Evolutionary conservation across 1,140 invertebrate species (phyloP).

Genomic region (Philaenus spumarius): DNA sequence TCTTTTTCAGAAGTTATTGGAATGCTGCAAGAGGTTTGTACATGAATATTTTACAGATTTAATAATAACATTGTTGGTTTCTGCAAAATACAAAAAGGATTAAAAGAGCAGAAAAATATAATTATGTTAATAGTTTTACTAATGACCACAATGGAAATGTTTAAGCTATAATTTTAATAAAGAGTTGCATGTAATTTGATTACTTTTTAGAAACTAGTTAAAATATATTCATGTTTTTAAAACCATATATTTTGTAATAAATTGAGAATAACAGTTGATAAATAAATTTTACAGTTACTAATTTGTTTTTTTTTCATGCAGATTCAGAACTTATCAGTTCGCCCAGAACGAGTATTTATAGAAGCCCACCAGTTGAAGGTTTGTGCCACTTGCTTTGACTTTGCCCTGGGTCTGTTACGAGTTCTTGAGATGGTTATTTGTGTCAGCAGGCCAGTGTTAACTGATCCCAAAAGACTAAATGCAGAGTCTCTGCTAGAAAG

Average conservation of each 20-base stretch:
- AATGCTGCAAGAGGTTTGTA: conserved; percentile 65
- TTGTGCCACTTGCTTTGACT: conserved; percentile 74
- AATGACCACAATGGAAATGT: too few species aligned
- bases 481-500: conserved; percentile 56
- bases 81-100: too few species aligned
- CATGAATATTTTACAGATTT: too few species aligned
- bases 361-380: conserved; percentile 75
- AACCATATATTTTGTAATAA: too few species aligned
- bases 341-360: conserved; percentile 48
- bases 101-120: too few species aligned
- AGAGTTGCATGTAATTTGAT: too few species aligned
- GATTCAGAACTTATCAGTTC: conserved; percentile 49
- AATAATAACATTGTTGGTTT: too few species aligned
- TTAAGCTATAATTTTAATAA: too few species aligned
- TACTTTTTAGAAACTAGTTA: too few species aligned
- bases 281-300: background rate
- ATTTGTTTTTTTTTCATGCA: conserved; percentile 35
- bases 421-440: conserved; percentile 74
- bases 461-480: conserved; percentile 48
- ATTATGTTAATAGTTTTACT: too few species aligned
- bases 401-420: conserved; percentile 60
- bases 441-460: conserved; percentile 55
- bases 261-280: conserved; percentile 37
- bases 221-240: too few species aligned
- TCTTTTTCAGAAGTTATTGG: conserved; percentile 83